Evolutionary conservation across 2,113 vertebrate species (phyloP).

Genomic region (Rattus rattus): DNA sequence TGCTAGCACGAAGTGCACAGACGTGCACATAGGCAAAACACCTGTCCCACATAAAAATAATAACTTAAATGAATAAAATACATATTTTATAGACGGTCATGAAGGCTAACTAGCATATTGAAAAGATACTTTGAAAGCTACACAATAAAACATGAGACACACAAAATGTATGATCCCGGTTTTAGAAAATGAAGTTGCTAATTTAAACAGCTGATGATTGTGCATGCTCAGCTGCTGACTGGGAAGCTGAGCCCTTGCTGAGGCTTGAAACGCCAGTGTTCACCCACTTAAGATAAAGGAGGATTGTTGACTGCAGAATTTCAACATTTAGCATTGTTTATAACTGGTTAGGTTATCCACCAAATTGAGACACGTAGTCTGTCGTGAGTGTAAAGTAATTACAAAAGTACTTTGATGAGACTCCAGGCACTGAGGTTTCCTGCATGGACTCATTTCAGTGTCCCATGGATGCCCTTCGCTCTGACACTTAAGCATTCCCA

Average conservation of each 20-base stretch:
- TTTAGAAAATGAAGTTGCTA: slow-evolving; percentile 16
- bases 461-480: background rate
- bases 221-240: background rate
- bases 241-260: background rate
- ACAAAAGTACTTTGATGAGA: background rate
- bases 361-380: background rate
- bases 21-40: background rate
- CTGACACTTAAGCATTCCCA: background rate
- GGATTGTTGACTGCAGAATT: background rate
- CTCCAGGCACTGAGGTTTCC: background rate
- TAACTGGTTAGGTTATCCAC: background rate
- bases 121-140: slow-evolving; percentile 43
- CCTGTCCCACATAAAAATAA: background rate
- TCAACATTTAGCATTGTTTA: slow-evolving; percentile 12
- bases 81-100: background rate
- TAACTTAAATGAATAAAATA: background rate
- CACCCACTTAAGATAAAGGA: background rate
- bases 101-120: background rate
- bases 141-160: background rate
- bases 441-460: background rate
- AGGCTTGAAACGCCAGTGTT: background rate
- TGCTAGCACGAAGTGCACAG: background rate
- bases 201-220: background rate
- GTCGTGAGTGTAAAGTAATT: background rate
- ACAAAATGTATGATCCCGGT: background rate